Conservation (phyloP, 2,888 invertebrate species). For the Cantharis rufa region DNA sequence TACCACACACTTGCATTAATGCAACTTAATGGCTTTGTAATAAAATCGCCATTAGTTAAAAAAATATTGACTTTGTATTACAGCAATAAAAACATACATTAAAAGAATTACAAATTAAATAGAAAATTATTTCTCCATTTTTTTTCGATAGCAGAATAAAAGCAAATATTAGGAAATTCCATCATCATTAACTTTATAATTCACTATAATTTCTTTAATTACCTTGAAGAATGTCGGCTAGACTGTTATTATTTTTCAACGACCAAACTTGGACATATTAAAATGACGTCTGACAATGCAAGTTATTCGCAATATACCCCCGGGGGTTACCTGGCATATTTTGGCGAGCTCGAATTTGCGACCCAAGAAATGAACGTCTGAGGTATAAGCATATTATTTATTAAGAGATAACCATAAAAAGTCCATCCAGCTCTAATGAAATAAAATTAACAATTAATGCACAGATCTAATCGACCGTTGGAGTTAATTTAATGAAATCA, state of each 20-base stretch:
- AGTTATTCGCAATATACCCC: not conserved
- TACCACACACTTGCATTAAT: slow-evolving; percentile 18
- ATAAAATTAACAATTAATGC: not conserved
- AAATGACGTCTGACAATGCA: not conserved
- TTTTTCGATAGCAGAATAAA: not conserved
- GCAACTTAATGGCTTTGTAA: slow-evolving; percentile 14
- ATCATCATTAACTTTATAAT: not conserved
- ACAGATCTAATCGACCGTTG: not conserved
- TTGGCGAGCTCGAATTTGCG: not conserved
- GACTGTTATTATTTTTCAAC: not conserved
- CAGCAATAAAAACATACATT: not conserved
- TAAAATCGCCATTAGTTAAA: not conserved
- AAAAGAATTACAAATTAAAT: not conserved
- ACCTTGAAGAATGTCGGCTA: not conserved
- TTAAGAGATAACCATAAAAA: not conserved
- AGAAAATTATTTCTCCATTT: not conserved
- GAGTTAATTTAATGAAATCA: not conserved
- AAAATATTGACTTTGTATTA: not conserved
- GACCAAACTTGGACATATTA: not conserved
- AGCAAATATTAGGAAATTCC: not conserved
- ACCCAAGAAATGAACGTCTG: not conserved
- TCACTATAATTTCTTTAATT: not conserved
- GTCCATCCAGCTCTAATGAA: not conserved
- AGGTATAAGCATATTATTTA: not conserved
- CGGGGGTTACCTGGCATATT: not conserved